Conservation (phyloP, 2,888 invertebrate species). For the Embidobia sp. region DNA sequence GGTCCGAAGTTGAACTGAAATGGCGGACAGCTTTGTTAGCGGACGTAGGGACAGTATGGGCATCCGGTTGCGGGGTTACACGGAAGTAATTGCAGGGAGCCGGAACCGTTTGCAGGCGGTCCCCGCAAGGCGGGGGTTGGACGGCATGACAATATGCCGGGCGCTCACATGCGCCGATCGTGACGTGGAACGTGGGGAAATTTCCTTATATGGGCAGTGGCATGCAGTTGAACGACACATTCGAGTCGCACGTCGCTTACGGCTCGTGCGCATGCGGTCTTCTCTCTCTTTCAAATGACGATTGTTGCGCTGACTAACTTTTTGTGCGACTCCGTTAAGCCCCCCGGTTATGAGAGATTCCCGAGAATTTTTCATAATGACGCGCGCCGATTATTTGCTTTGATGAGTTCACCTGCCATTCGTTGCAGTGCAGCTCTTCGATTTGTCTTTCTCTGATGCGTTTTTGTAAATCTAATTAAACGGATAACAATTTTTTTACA, state of each 20-base stretch:
- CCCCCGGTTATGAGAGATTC: constrained; percentile 22
- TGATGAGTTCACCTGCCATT: constrained; percentile 8
- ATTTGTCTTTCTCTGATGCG: too few relatives aligned
- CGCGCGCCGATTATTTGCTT: constrained; percentile 21
- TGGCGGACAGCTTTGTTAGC: background rate
- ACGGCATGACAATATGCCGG: constrained; percentile 69
- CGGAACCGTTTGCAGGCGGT: constrained; percentile 15
- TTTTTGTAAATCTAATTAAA: too few relatives aligned
- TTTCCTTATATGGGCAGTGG: constrained; percentile 82
- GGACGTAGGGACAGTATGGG: too few relatives aligned
- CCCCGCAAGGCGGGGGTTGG: constrained; percentile 31
- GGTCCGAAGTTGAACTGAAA: too few relatives aligned
- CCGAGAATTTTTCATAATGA: constrained; percentile 27
- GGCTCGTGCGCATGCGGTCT: constrained; percentile 60
- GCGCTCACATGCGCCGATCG: constrained; percentile 78
- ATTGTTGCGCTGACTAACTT: constrained; percentile 43
- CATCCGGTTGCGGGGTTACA: too few relatives aligned
- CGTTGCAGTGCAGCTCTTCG: too few relatives aligned
- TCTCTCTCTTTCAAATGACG: constrained; percentile 32
- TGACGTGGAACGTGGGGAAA: constrained; percentile 81
- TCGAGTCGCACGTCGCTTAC: constrained; percentile 59
- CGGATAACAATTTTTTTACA: too few relatives aligned
- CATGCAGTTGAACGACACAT: constrained; percentile 63
- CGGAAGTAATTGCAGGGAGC: too few relatives aligned
- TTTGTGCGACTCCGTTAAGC: constrained; percentile 31